A percentile compares a stretch with the other conserved stretches of the same genome.
Evolutionary conservation across 2,113 vertebrate species (phyloP).

Genomic region (Procapra przewalskii): DNA sequence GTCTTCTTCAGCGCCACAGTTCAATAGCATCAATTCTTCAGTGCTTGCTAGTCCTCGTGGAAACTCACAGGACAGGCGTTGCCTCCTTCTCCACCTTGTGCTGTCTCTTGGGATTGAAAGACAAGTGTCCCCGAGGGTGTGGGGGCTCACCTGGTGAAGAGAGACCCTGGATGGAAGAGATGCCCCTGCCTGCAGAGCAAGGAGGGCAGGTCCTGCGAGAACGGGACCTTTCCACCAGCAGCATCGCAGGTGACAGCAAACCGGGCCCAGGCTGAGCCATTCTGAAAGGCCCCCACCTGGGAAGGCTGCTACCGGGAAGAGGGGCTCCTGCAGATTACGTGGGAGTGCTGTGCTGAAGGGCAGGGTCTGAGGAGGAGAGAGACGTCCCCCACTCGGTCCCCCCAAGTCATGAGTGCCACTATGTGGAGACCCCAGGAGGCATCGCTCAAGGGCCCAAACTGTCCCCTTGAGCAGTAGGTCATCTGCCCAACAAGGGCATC

Average conservation of each 20-base stretch:
- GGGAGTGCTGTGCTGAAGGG: not conserved
- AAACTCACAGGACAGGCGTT: fast-evolving
- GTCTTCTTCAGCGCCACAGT: not conserved
- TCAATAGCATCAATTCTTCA: not conserved
- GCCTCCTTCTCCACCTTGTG: too few species aligned
- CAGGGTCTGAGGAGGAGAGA: not conserved
- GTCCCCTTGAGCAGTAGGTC: too few species aligned
- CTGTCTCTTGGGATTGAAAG: not conserved
- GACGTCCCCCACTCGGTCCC: not conserved
- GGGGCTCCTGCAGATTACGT: not conserved
- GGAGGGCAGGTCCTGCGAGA: not conserved
- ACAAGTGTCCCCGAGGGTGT: not conserved
- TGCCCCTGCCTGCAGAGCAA: not conserved
- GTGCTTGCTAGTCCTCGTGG: not conserved
- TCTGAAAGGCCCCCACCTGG: not conserved
- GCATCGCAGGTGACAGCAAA: fast-evolving
- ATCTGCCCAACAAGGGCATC: not conserved
- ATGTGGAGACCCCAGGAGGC: not conserved
- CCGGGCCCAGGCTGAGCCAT: not conserved
- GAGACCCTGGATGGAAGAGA: not conserved
- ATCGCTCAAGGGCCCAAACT: not conserved
- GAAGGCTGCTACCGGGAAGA: not conserved
- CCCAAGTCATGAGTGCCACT: not conserved
- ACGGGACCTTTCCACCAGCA: fast-evolving
- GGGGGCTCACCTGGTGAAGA: not conserved